A percentile compares a stretch with the other conserved stretches of the same genome.
Conservation (phyloP, 2,888 invertebrate species). For the Cepaea hortensis region DNA sequence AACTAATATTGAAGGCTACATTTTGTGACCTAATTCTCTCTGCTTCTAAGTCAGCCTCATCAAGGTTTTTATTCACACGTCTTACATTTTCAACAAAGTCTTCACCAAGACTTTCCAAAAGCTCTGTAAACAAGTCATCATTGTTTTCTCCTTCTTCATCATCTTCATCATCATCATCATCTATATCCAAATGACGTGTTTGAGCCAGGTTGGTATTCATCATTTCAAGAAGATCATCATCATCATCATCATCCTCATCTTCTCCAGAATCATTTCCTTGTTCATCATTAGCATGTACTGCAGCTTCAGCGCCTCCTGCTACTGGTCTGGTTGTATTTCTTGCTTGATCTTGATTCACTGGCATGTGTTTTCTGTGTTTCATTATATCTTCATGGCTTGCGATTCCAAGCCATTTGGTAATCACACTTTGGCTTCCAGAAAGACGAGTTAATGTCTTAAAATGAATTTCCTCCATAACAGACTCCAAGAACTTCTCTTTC, state of each 20-base stretch:
- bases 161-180: conserved; percentile 52
- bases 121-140: conserved; percentile 36
- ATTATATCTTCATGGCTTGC: conserved; percentile 6
- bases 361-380: neutral
- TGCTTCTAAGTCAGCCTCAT: conserved; percentile 48
- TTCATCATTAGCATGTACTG: neutral
- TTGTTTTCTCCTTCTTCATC: conserved; percentile 41
- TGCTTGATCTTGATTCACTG: neutral
- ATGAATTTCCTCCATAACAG: conserved; percentile 45
- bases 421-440: conserved; percentile 38
- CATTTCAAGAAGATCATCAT: conserved; percentile 43
- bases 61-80: conserved; percentile 33
- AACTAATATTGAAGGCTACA: conserved; percentile 46
- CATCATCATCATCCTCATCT: conserved; percentile 54
- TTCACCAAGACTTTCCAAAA: conserved; percentile 38
- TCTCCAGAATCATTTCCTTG: conserved; percentile 51
- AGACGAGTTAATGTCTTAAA: conserved; percentile 19
- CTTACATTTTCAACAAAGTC: conserved; percentile 29
- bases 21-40: neutral
- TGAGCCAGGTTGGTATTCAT: conserved; percentile 40
- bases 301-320: neutral
- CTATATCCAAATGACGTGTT: conserved; percentile 54
- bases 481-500: conserved; percentile 59
- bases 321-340: neutral
- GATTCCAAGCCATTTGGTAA: conserved; percentile 62